phyloP scores from a whole-genome alignment of 2,888 invertebrate genomes.

The Hirtodrosophila alboralis region DNA sequence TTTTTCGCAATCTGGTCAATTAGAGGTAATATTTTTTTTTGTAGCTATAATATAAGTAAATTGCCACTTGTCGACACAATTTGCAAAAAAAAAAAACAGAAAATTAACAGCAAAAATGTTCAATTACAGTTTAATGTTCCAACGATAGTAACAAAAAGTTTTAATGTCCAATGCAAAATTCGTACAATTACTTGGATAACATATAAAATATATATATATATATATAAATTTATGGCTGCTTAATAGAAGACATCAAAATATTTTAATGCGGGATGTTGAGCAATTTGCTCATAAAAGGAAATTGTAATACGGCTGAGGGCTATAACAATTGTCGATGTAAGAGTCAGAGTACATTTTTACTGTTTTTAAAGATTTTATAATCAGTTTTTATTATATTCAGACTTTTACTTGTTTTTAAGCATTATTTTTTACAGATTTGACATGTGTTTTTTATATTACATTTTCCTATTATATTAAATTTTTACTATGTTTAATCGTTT shows the following conservation, averaged over 20 bases:
- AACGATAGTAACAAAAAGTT: constrained; percentile 23
- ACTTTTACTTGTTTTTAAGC: no score
- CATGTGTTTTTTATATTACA: not conserved
- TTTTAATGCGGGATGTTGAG: constrained; percentile 24
- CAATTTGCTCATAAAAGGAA: constrained; percentile 14
- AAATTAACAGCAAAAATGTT: no score
- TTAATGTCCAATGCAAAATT: constrained; percentile 16
- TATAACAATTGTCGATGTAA: not conserved
- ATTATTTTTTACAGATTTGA: no score
- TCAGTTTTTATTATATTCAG: no score
- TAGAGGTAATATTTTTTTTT: constrained; percentile 23
- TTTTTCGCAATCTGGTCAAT: constrained; percentile 22
- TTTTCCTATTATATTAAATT: no score
- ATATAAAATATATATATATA: no score
- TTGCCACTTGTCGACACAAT: constrained; percentile 38
- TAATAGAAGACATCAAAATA: constrained; percentile 63
- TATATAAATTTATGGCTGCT: constrained; percentile 44
- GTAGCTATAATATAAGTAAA: constrained; percentile 31
- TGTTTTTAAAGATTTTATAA: no score
- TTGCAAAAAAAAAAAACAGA: constrained; percentile 14
- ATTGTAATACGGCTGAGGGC: constrained; percentile 1
- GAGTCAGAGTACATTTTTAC: no score
- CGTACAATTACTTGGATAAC: constrained; percentile 18
- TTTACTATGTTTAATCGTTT: no score
- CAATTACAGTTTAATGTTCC: constrained; percentile 22